Base-by-base conservation (phyloP, 2,888 invertebrate genomes). In the Xylota segnis region DNA sequence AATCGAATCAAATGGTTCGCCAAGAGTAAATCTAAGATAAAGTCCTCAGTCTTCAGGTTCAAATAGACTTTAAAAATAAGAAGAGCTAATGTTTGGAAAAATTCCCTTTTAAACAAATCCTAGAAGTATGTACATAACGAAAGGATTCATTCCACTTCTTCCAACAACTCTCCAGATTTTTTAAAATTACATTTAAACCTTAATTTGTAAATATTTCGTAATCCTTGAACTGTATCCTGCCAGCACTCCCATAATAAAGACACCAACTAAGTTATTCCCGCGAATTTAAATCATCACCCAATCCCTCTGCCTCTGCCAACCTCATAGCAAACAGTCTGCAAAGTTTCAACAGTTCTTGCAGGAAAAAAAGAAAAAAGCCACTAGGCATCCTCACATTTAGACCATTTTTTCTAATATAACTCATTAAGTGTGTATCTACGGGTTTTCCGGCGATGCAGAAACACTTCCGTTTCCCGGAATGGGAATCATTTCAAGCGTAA, bases 401-500 rank as follows among this genome's bases (percentile, higher is more conserved):
- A 10, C 4, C 16, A 6, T 23, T 16, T 43, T 52, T 37, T 12
- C 68, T 32, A 45, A 70, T 56, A 56, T 23, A 23, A 27, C 43
- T 45, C 56, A 70, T 32, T 70, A 32, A 58, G 45, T 58, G 18
- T 70, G 32, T 12, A 37, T 34, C 45, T 16, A 70, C 23, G 45
- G 43, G 56, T 45, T 45, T 56, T 58, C 43, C 45, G 45, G 7
- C 32, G 52, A 14, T 52, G 66, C 52, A 54, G 40, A 54, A 66
- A 66, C 27, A 12, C 52, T 40, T 37, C 9, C 52, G 63, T 32
- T 16, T 47, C 14, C 63, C 9, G 16, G 23, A 40, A 77, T 10
- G 10, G 14, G 59, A 77, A 47, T 47, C 58, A 58, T 27, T 45
- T 47, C 7, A 40, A 83, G 71, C 50, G 37, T 52, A 58, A 63